Evolutionary conservation across 2,888 invertebrate species (phyloP).

Genomic region (Meiosimyza platycephala): DNA sequence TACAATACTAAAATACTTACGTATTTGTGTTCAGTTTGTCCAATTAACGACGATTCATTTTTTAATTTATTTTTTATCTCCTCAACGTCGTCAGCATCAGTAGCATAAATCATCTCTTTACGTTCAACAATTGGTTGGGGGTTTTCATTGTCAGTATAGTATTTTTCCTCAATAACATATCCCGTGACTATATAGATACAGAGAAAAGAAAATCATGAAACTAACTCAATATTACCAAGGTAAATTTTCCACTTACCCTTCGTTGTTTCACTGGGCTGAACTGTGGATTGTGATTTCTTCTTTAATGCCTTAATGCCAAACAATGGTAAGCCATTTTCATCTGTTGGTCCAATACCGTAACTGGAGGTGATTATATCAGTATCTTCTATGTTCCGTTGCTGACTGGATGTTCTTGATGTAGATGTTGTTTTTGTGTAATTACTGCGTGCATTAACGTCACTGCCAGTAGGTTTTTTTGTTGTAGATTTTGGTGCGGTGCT

Average conservation of each 20-base stretch:
- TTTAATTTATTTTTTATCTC: constrained; percentile 48
- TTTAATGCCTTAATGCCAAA: constrained; percentile 83
- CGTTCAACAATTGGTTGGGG: constrained; percentile 77
- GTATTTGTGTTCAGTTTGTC: constrained; percentile 21
- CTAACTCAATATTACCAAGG: too few relatives aligned
- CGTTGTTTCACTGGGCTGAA: constrained; percentile 72
- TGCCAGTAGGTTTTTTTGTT: constrained; percentile 40
- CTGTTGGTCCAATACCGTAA: constrained; percentile 85
- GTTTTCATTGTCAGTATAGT: constrained; percentile 75
- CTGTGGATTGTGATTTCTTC: constrained; percentile 63
- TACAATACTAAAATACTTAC: background rate
- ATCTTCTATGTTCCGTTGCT: constrained; percentile 61
- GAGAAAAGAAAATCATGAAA: background rate
- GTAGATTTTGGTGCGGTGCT: constrained; percentile 18
- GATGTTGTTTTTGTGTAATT: constrained; percentile 39
- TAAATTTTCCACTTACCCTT: constrained; percentile 70
- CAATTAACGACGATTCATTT: constrained; percentile 18
- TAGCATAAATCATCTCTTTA: constrained; percentile 78
- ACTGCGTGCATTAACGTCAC: constrained; percentile 37
- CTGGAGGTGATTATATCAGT: constrained; percentile 79
- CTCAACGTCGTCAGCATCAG: constrained; percentile 70
- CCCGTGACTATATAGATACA: constrained; percentile 73
- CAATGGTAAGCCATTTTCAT: constrained; percentile 81
- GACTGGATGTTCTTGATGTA: constrained; percentile 52
- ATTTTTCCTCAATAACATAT: constrained; percentile 76